Conservation (phyloP, 2,888 invertebrate genomes). For the Scaptomyza flava region DNA sequence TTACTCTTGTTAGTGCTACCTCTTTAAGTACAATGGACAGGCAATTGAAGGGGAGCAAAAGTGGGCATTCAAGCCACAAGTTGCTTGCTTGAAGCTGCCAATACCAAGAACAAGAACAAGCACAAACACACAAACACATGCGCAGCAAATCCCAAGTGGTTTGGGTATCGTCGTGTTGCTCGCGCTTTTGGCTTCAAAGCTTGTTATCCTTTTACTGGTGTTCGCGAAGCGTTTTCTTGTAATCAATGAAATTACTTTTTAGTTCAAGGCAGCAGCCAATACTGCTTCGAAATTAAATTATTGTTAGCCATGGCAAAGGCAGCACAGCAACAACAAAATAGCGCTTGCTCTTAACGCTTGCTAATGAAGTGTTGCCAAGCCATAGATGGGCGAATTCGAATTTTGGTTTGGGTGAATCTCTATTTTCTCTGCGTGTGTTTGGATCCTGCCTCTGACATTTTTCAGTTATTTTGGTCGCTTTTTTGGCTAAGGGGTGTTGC, state of each 20-base stretch:
- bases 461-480: slow-evolving; percentile 58
- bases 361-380: slow-evolving; percentile 76
- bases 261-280: slow-evolving; percentile 68
- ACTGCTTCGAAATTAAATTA: slow-evolving; percentile 73
- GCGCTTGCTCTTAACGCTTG: slow-evolving; percentile 58
- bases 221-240: slow-evolving; percentile 27
- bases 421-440: not conserved
- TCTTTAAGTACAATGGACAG: slow-evolving; percentile 22
- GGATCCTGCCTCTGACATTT: slow-evolving; percentile 65
- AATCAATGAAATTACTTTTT: slow-evolving; percentile 79
- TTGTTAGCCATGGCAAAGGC: slow-evolving; percentile 52
- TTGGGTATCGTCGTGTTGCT: slow-evolving; percentile 39
- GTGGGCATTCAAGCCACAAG: slow-evolving; percentile 21
- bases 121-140: too few relatives aligned
- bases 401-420: slow-evolving; percentile 13
- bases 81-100: slow-evolving; percentile 10
- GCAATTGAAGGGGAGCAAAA: not conserved
- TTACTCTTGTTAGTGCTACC: slow-evolving; percentile 55
- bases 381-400: slow-evolving; percentile 37
- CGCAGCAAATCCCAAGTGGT: slow-evolving; percentile 52
- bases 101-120: slow-evolving; percentile 12
- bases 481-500: slow-evolving; percentile 63
- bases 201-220: slow-evolving; percentile 53
- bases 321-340: slow-evolving; percentile 4
- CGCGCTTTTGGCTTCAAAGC: slow-evolving; percentile 33